Evolutionary conservation across 2,888 invertebrate species (phyloP), one percentile per base, ranked within the genome.

Genomic region (Drosophila testacea): DNA sequence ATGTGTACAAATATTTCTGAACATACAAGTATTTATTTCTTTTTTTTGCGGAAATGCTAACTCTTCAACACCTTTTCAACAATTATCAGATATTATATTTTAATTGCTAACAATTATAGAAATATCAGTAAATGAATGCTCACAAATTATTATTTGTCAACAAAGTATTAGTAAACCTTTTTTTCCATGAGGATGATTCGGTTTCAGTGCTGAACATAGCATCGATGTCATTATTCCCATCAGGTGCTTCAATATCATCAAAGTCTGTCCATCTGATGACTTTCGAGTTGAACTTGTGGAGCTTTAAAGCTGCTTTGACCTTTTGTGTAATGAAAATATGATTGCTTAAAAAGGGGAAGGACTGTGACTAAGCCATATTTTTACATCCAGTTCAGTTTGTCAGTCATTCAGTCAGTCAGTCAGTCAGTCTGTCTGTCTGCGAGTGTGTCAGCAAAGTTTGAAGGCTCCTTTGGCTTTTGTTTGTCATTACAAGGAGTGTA

Each of bases 401-500:
- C 32, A 48, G n/a, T n/a, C 61, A 36, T 6, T 13, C 32, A 32
- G 32, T 39, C 6, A 6, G 42, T 6, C 32, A 32, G 32, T 32
- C 9, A 32, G 44, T 47, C 56, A 10, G 13, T 10, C 51, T 5
- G 28, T 39, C 11, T 44, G 50, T 2, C 11, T 36, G 13, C 6
- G 56, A 36, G 52, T 55, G 48, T 51, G 69, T 61, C 47, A 57
- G 62, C 56, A 70, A 54, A 55, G 44, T 47, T 60, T 50, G 13
- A 61, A 57, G 51, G 59, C 41, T 22, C 22, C 22, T 39, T 48
- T 39, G 22, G 42, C 50, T 34, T 36, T 61, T 69, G 52, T 48
- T 38, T 48, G 55, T 46, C 71, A 47, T 39, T 47, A 47, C 57
- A 28, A 7, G 32, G 10, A 59, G 54, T 64, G 57, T 34, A 50